Conservation (phyloP, 1,140 invertebrate species). For the Drosophila lacertosa region DNA sequence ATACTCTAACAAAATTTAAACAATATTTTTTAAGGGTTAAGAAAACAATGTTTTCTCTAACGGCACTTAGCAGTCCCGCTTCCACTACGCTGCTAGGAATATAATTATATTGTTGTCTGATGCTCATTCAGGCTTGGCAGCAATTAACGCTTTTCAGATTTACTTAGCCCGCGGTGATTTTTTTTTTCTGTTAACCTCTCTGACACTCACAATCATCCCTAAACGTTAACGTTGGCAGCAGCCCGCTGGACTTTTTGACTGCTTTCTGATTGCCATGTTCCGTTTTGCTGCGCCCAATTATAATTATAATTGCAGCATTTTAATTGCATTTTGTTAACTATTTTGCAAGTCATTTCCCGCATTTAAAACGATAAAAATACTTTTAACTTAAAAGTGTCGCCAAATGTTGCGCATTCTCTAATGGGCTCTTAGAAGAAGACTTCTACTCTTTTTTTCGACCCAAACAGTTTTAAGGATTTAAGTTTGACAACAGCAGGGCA, state of each 20-base stretch:
- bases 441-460: background rate
- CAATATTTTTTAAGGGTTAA: background rate
- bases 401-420: constrained; percentile 47
- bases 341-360: constrained; percentile 58
- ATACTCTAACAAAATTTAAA: background rate
- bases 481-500: background rate
- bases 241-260: constrained; percentile 49
- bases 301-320: constrained; percentile 63
- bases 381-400: constrained; percentile 37
- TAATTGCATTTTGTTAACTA: constrained; percentile 65
- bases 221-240: constrained; percentile 1
- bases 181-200: constrained; percentile 30
- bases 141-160: constrained; percentile 62
- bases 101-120: constrained; percentile 50
- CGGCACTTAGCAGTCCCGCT: constrained; percentile 12
- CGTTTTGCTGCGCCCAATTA: constrained; percentile 56
- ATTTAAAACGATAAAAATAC: constrained; percentile 51
- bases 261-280: constrained; percentile 48
- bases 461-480: background rate
- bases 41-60: constrained; percentile 16
- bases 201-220: constrained; percentile 21
- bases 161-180: constrained; percentile 48
- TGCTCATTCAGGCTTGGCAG: constrained; percentile 47
- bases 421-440: constrained; percentile 18
- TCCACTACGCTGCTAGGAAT: constrained; percentile 30